Percentiles rank a stretch among this genome's conserved stretches.
phyloP scores from a whole-genome alignment of 2,797 vertebrate genomes.

The Manis javanica region DNA sequence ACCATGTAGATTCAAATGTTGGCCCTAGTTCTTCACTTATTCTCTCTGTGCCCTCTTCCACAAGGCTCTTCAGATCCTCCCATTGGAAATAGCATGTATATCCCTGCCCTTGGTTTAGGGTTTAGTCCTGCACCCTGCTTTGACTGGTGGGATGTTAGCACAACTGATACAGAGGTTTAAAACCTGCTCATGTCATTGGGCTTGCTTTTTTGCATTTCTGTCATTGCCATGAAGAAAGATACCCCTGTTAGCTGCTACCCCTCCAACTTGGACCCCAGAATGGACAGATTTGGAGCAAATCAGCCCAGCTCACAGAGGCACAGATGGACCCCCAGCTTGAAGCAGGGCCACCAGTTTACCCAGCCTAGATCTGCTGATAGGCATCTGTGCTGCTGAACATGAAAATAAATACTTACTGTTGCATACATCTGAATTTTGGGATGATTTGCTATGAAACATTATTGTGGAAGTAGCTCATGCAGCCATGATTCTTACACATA shows the following conservation, averaged over 20 bases:
- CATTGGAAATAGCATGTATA: neutral
- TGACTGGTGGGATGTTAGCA: neutral
- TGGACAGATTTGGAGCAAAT: neutral
- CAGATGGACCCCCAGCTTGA: neutral
- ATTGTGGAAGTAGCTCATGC: neutral
- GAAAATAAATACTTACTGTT: neutral
- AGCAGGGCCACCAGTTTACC: neutral
- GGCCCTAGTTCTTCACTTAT: neutral
- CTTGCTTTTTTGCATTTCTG: neutral
- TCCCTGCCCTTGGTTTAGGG: neutral
- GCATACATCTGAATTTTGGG: neutral
- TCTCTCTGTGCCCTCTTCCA: neutral
- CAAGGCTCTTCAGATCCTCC: neutral
- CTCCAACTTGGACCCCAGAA: neutral
- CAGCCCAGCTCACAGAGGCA: neutral
- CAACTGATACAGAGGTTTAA: neutral
- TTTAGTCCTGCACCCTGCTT: neutral
- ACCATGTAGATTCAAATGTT: neutral
- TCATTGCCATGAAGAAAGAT: neutral
- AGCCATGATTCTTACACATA: neutral
- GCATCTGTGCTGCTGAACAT: neutral
- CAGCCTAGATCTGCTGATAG: neutral
- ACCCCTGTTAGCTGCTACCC: neutral
- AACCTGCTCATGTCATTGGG: neutral
- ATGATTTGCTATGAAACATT: neutral